Evolutionary conservation across 2,888 invertebrate genomes (phyloP).

Genomic region (Poecilobothrus nobilitatus): DNA sequence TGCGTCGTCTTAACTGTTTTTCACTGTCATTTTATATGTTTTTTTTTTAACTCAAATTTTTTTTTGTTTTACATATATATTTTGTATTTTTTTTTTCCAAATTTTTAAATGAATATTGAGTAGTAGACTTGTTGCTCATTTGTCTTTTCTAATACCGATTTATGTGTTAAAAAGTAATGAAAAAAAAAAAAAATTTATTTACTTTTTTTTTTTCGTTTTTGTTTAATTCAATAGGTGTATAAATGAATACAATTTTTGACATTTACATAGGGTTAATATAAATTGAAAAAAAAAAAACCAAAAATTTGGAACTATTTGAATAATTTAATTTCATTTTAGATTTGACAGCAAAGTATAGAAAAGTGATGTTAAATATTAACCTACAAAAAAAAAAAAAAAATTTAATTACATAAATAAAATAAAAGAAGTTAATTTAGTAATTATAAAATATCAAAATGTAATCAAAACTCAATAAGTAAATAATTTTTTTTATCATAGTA

Average conservation of each 20-base stretch:
- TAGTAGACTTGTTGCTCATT: neutral
- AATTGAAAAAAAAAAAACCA: neutral
- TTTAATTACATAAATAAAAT: no score
- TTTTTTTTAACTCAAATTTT: neutral
- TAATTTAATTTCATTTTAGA: no score
- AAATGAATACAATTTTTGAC: neutral
- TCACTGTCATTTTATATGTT: neutral
- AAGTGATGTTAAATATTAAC: no score
- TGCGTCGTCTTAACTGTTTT: constrained; percentile 3
- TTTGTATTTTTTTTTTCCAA: neutral
- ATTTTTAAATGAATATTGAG: neutral
- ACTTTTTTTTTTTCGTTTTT: no score
- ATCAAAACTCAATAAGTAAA: no score
- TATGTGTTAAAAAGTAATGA: neutral
- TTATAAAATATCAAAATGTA: no score
- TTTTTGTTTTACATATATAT: neutral
- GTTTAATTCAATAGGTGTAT: neutral
- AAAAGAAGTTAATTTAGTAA: no score
- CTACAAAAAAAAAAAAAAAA: no score
- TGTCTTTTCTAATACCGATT: neutral
- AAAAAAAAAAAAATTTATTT: neutral
- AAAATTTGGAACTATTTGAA: no score
- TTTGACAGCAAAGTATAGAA: no score
- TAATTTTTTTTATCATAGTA: no score
- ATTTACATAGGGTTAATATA: neutral